Evolutionary conservation across 2,888 invertebrate species (phyloP).

Genomic region (Hyalella azteca): DNA sequence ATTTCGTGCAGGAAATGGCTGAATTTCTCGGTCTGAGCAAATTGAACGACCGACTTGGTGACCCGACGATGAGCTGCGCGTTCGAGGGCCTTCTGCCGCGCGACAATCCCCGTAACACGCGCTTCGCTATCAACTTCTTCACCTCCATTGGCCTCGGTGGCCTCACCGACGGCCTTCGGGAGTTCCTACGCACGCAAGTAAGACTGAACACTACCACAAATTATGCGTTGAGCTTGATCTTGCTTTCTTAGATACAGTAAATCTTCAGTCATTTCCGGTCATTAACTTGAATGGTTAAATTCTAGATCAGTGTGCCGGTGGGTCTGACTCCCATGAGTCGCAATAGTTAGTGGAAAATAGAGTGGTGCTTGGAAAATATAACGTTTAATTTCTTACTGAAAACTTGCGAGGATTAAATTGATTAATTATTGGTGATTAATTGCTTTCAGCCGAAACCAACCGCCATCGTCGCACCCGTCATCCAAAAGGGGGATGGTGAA

Average conservation of each 20-base stretch:
- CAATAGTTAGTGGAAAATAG: too few species aligned
- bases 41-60: slow-evolving; percentile 78
- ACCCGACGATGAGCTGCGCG: slow-evolving; percentile 75
- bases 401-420: too few species aligned
- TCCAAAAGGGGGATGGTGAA: slow-evolving; percentile 47
- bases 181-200: slow-evolving; percentile 76
- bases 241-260: too few species aligned
- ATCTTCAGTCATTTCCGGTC: too few species aligned
- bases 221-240: too few species aligned
- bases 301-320: too few species aligned
- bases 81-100: slow-evolving; percentile 93
- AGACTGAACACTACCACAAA: too few species aligned
- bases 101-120: slow-evolving; percentile 93
- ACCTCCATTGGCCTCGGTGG: slow-evolving; percentile 96
- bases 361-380: too few species aligned
- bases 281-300: too few species aligned
- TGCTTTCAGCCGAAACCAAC: slow-evolving; percentile 67
- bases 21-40: slow-evolving; percentile 95
- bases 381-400: too few species aligned
- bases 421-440: too few species aligned
- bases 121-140: slow-evolving; percentile 98
- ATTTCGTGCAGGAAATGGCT: slow-evolving; percentile 86
- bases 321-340: too few species aligned
- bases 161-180: slow-evolving; percentile 88
- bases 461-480: slow-evolving; percentile 58